Evolutionary conservation across 2,888 invertebrate genomes (phyloP), one percentile per base, ranked within the genome.

Genomic region (Platerodrilus igneus): DNA sequence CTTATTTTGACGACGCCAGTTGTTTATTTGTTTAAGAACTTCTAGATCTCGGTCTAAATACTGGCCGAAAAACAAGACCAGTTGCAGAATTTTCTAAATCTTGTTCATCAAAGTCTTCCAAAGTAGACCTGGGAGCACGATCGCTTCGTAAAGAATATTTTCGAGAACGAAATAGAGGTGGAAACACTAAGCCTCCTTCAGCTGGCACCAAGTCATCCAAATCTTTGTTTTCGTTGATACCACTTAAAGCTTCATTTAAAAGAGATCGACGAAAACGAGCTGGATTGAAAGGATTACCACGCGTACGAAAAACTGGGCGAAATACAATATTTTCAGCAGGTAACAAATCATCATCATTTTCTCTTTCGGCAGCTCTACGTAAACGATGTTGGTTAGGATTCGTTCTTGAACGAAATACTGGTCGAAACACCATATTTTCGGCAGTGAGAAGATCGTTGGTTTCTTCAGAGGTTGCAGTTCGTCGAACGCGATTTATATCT

Each of bases 391-490:
- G n/a, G n/a, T n/a, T n/a, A n/a, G n/a, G n/a, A n/a, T n/a, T n/a
- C n/a, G n/a, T n/a, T n/a, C n/a, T n/a, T n/a, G n/a, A n/a, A n/a
- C n/a, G n/a, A 35, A 50, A 47, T 5, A 49, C 11, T n/a, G 50
- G 52, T 13, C 42, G 28, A 15, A 50, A 48, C 7, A 50, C 47
- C 3, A 40, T 9, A 20, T 38, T 34, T 28, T 45, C 47, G 13
- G 48, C 45, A 6, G 34, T 40, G 25, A 45, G 22, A 27, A 51
- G 37, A 8, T 29, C 28, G 11, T 41, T n/a, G n/a, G n/a, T n/a
- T n/a, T n/a, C n/a, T n/a, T n/a, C n/a, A n/a, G n/a, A n/a, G n/a
- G n/a, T n/a, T n/a, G n/a, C n/a, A n/a, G n/a, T n/a, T n/a, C n/a
- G n/a, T n/a, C n/a, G n/a, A n/a, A n/a, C n/a, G n/a, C n/a, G n/a